Evolutionary conservation across 2,888 invertebrate genomes (phyloP), one percentile per base, ranked within the genome.

Genomic region (Volucella bombylans): DNA sequence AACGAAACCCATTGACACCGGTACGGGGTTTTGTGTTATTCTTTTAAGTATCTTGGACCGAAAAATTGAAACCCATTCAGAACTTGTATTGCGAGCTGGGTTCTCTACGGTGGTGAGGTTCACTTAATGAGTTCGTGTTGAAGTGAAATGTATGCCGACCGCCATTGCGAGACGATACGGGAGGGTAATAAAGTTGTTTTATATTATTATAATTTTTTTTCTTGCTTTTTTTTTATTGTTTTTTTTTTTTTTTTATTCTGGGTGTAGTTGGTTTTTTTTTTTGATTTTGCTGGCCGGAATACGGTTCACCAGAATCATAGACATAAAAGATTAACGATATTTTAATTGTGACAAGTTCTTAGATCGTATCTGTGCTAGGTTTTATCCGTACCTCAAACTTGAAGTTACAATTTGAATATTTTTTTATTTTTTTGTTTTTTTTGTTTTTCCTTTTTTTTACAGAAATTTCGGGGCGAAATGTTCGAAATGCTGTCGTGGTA

Each of bases 391-490:
- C 45, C 54, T 54, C 38, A 65, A 65, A 68, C n/a, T 59, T 68
- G 14, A 61, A 76, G 50, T 52, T 23, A 45, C 52, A 65, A 79
- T 65, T 73, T 65, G 65, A 62, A 78, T 50, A 68, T 64, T 65
- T 57, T 50, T 52, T 12, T 41, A n/a, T 41, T 65, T 59, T 41
- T 39, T 69, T 4, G 43, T 11, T 47, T 11, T 15, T 49, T 45
- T 52, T 31, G 18, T 72, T 86, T 88, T 23, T 23, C 18, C 2
- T 23, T 87, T 88, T 88, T 78, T 87, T 93, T 93, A 80, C 93
- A 99, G 99, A 94, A 96, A 96, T 90, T 99, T 98, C 92, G 98
- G 98, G 83, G 96, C 97, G 74, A 98, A 98, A 93, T 99, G 99
- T 92, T 96, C 98, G 65, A 98, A 98, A 92, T 99, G 99, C 92